Percentiles rank a stretch among this genome's conserved stretches.
phyloP scores from a whole-genome alignment of 2,797 vertebrate species.

The Moxostoma hubbsi region DNA sequence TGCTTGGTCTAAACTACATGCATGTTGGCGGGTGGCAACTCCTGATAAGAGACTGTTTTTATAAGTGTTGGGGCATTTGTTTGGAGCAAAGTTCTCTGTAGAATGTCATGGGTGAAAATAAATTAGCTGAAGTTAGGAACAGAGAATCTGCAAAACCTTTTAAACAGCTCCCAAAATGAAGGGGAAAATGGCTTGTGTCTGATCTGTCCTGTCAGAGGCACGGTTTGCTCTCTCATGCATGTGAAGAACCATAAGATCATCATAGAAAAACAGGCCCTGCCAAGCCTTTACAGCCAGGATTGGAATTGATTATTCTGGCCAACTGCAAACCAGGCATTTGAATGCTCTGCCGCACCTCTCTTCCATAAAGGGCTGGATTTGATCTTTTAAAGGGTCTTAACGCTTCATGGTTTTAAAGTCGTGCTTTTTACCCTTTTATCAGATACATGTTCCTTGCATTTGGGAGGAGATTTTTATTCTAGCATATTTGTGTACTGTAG shows the following conservation, averaged over 20 bases:
- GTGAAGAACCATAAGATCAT: slow-evolving; percentile 57
- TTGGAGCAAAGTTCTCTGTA: not conserved
- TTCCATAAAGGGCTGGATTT: slow-evolving; percentile 52
- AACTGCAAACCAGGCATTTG: slow-evolving; percentile 62
- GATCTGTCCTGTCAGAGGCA: slow-evolving; percentile 43
- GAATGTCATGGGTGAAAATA: slow-evolving; percentile 1
- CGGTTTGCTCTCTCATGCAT: slow-evolving; percentile 43
- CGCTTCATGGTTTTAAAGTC: slow-evolving; percentile 16
- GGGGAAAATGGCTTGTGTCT: slow-evolving; percentile 9
- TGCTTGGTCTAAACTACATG: no score
- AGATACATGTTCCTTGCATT: not conserved
- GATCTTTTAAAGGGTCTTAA: slow-evolving; percentile 44
- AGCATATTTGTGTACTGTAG: slow-evolving; percentile 7
- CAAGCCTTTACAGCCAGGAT: slow-evolving; percentile 65
- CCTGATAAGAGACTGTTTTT: no score
- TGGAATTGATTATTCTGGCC: slow-evolving; percentile 71
- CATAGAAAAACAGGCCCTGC: slow-evolving; percentile 59
- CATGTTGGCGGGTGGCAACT: no score
- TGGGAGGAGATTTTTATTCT: slow-evolving; percentile 5
- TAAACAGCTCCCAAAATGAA: slow-evolving; percentile 24
- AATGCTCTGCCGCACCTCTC: slow-evolving; percentile 11
- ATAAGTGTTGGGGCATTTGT: not conserved
- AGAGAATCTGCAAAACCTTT: slow-evolving; percentile 38
- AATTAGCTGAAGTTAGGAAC: slow-evolving; percentile 50
- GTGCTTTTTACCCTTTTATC: slow-evolving; percentile 26